These are phyloP conservation scores for Eugnorisma glareosa DNA, from an alignment of 2,888 invertebrate genomes.

Conservation along the genomic window DNA sequence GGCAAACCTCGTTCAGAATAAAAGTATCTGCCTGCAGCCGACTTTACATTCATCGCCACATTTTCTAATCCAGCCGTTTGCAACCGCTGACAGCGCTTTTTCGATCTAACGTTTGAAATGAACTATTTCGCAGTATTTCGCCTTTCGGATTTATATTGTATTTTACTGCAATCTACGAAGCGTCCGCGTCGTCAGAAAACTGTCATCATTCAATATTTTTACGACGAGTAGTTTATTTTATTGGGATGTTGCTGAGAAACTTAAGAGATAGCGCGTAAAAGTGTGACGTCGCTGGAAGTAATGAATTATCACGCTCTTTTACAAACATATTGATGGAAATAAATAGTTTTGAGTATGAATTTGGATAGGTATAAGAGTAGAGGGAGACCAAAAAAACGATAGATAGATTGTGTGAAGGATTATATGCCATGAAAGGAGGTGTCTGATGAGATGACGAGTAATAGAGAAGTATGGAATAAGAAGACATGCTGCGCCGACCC, in stretches of 20 bases:
- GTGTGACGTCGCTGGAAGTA: not conserved
- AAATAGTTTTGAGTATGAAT: too few relatives aligned
- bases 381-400: too few relatives aligned
- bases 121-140: constrained; percentile 63
- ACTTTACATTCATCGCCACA: constrained; percentile 60
- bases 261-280: constrained; percentile 25
- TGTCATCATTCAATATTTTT: constrained; percentile 64
- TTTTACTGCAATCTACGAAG: constrained; percentile 55
- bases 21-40: constrained; percentile 56
- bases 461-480: too few relatives aligned
- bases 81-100: constrained; percentile 67
- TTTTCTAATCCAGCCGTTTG: constrained; percentile 66
- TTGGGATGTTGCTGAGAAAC: constrained; percentile 12
- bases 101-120: constrained; percentile 63
- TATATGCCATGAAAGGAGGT: too few relatives aligned
- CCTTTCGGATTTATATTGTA: constrained; percentile 48
- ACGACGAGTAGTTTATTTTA: constrained; percentile 53
- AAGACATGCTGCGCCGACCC: too few relatives aligned
- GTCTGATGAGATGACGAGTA: too few relatives aligned
- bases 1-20: constrained; percentile 54
- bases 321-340: not conserved
- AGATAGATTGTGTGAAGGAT: too few relatives aligned
- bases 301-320: not conserved
- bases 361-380: too few relatives aligned
- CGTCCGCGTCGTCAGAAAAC: constrained; percentile 53